Evolutionary conservation across 2,888 invertebrate species (phyloP), one percentile per base, ranked within the genome.

Genomic region (Polydrusus tereticollis): DNA sequence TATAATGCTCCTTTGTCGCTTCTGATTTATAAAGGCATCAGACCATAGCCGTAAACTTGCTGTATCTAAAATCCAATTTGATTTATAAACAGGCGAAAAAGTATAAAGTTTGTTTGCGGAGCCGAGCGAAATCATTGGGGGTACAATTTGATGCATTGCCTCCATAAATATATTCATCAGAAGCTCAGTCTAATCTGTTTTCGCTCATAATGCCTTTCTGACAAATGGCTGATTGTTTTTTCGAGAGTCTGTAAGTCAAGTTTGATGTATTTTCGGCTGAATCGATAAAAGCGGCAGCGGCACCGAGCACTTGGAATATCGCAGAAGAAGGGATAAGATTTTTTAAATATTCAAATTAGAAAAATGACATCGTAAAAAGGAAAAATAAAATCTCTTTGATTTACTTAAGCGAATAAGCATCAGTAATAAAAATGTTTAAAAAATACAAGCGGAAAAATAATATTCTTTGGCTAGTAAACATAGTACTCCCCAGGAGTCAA

Each of bases 131-230:
- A 84, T 84, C 83, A 83, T 84, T 83, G 82, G 79, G 78, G 79
- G 77, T 78, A 77, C 78, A 77, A 79, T 82, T 82, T 84, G 84
- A 84, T 83, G 82, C 82, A 84, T 83, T 80, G 82, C 77, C 75
- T 80, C 83, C 81, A 82, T 84, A 83, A 84, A 84, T 83, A 84
- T 83, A 83, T 83, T 83, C 83, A 84, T 84, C 84, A 84, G 80
- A 81, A 79, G 62, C 52, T 67, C 62, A 38, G 67, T 55, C 72
- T 67, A 67, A 72, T 72, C 67, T 72, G 72, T 72, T 72, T 72
- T 72, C 60, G 55, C 72, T 67, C 45, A 67, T 72, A 72, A 67
- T 72, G 72, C 67, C 29, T 67, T 45, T 50, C 67, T 72, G 67
- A 72, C 67, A 67, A 72, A 72, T 72, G 67, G 67, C 72, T 72